Conservation (phyloP, 2,888 invertebrate species). For the Alitta virens region DNA sequence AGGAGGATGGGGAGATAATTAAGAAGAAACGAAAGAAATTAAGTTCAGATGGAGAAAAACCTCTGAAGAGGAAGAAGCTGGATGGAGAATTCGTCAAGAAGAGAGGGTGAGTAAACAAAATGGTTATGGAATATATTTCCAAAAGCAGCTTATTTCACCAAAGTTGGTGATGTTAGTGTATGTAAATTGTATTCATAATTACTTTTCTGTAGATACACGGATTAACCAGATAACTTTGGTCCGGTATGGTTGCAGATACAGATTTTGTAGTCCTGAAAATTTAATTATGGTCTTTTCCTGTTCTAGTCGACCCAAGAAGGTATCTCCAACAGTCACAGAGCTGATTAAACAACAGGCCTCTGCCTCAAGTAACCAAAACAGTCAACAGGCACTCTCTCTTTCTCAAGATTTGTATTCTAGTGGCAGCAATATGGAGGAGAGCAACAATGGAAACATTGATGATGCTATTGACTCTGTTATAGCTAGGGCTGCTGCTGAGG, state of each 20-base stretch:
- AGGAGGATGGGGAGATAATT: conserved; percentile 7
- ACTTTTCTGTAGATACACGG: too few relatives aligned
- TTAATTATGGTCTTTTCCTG: not conserved
- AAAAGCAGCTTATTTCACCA: too few relatives aligned
- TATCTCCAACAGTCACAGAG: conserved; percentile 46
- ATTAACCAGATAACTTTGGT: too few relatives aligned
- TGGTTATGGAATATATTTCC: not conserved
- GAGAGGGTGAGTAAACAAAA: not conserved
- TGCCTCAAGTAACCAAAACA: not conserved
- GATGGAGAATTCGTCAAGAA: not conserved
- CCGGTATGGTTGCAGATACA: too few relatives aligned
- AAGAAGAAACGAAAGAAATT: conserved; percentile 1
- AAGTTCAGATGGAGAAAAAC: not conserved
- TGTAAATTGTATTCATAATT: too few relatives aligned
- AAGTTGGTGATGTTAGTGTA: too few relatives aligned
- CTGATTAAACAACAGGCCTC: conserved; percentile 44
- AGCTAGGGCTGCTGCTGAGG: not conserved
- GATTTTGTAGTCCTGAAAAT: too few relatives aligned
- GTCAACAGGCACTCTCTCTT: too few relatives aligned
- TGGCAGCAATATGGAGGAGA: too few relatives aligned
- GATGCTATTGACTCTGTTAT: not conserved
- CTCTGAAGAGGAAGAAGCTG: conserved; percentile 3
- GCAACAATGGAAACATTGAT: not conserved
- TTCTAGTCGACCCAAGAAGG: conserved; percentile 29
- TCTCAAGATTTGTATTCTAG: too few relatives aligned